A percentile compares a stretch with the other conserved stretches of the same genome.
These are phyloP conservation scores for Drosophila obscura DNA, from an alignment of 1,140 invertebrate species.

Conservation along the genomic window DNA sequence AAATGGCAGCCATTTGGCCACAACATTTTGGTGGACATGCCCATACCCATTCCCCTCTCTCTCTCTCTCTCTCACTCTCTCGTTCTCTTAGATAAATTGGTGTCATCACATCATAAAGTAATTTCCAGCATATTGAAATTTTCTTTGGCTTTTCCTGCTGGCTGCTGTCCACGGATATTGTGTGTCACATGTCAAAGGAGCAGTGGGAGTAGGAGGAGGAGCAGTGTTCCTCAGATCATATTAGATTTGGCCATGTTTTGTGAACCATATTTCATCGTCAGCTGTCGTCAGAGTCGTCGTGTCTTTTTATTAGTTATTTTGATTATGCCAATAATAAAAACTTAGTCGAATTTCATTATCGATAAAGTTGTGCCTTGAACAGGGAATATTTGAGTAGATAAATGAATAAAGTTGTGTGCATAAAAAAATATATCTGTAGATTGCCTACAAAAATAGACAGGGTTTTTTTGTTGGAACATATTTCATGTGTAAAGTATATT, in stretches of 20 bases:
- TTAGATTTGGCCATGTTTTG: conserved; percentile 61
- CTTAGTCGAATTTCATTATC: conserved; percentile 71
- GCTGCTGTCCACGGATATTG: conserved; percentile 13
- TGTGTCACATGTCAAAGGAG: conserved; percentile 32
- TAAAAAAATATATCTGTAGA: conserved; percentile 6
- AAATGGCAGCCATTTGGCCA: conserved; percentile 17
- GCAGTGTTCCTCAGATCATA: conserved; percentile 39
- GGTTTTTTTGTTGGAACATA: no score
- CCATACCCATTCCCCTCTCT: not conserved
- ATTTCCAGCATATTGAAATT: conserved; percentile 83
- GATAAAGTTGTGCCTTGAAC: conserved; percentile 57
- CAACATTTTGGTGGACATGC: conserved; percentile 26
- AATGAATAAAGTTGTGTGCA: conserved; percentile 33
- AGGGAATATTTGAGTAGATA: conserved; percentile 9
- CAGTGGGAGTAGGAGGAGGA: conserved; percentile 6
- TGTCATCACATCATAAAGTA: conserved; percentile 83
- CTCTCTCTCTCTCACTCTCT: no score
- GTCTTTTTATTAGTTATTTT: conserved; percentile 67
- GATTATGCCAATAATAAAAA: conserved; percentile 80
- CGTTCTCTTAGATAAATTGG: conserved; percentile 71
- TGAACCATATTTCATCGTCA: conserved; percentile 77
- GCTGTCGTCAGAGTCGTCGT: conserved; percentile 49
- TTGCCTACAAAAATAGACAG: conserved; percentile 11
- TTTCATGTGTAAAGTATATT: no score
- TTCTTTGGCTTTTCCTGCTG: conserved; percentile 33